Base-by-base conservation (phyloP, 2,888 invertebrate species). In the Drosophila histrio region DNA sequence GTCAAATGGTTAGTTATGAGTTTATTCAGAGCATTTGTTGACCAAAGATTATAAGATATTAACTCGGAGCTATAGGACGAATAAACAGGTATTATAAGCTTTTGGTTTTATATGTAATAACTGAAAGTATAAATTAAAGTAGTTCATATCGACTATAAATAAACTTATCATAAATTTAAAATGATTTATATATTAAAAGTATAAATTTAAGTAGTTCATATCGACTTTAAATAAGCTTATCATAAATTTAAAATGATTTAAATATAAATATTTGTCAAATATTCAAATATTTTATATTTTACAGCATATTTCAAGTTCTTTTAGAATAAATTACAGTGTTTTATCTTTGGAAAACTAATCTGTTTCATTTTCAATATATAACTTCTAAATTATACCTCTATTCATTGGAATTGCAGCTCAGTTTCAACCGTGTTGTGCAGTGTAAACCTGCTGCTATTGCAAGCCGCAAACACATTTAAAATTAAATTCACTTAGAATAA, bases 401-500 rank as follows among this genome's bases (percentile, higher is more conserved):
- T 19, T 28, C 7, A n/a, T n/a, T 13, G 7, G n/a, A 2, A 8
- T 21, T 32, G 9, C 5, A 15, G 19, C 19, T n/a, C 2, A 26
- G 15, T n/a, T 30, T 7, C n/a, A 28, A 22, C 17, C 21, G 4
- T 73, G 64, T 59, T 61, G 34, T 13, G 5, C 17, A 70, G 59
- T 70, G 58, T 58, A 58, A 19, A 54, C 57, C 49, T 36, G 49
- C 13, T 54, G 22, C 30, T n/a, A 41, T 41, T 34, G 36, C 53
- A 36, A 66, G 38, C 70, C 85, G 58, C 86, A 79, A 79, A 68
- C 72, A 65, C 62, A 71, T 71, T 72, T 59, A 57, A 65, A 65
- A 82, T 65, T 73, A 50, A 83, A 87, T 77, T 77, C 59, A 57
- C 60, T 67, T 67, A 50, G 43, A 56, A 76, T 47, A 77, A 77